These are phyloP conservation scores for Halictus rubicundus DNA, from an alignment of 1,140 invertebrate species.

Conservation along the genomic window DNA sequence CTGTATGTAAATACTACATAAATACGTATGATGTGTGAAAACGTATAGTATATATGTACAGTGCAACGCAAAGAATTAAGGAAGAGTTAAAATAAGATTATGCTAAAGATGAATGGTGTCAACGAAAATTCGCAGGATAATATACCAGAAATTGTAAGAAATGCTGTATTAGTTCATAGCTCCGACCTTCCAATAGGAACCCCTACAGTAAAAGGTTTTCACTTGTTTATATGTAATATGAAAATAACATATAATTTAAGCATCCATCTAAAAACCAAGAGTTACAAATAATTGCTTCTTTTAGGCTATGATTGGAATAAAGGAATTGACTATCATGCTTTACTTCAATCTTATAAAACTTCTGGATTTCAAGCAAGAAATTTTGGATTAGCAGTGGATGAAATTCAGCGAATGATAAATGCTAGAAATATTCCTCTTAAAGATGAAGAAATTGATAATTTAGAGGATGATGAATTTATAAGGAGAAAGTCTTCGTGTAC, in stretches of 20 bases:
- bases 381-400: slow-evolving; percentile 93
- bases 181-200: slow-evolving; percentile 83
- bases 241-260: not conserved
- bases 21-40: too few relatives aligned
- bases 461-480: slow-evolving; percentile 91
- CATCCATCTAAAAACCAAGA: slow-evolving; percentile 3
- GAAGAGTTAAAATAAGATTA: not conserved
- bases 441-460: slow-evolving; percentile 84
- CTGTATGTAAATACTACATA: not conserved
- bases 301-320: slow-evolving; percentile 95
- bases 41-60: not conserved
- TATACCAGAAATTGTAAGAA: slow-evolving; percentile 76
- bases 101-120: not conserved
- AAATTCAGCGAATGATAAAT: slow-evolving; percentile 96
- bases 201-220: slow-evolving; percentile 83
- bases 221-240: slow-evolving; percentile 2
- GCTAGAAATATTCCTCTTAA: slow-evolving; percentile 84
- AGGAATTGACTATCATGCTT: slow-evolving; percentile 92
- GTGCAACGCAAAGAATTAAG: not conserved
- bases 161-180: slow-evolving; percentile 86
- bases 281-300: slow-evolving; percentile 41
- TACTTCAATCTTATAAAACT: slow-evolving; percentile 90
- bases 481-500: slow-evolving; percentile 91
- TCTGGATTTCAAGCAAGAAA: slow-evolving; percentile 98
- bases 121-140: slow-evolving; percentile 49